Conservation (phyloP, 2,797 vertebrate species). For the Mycteria americana region DNA sequence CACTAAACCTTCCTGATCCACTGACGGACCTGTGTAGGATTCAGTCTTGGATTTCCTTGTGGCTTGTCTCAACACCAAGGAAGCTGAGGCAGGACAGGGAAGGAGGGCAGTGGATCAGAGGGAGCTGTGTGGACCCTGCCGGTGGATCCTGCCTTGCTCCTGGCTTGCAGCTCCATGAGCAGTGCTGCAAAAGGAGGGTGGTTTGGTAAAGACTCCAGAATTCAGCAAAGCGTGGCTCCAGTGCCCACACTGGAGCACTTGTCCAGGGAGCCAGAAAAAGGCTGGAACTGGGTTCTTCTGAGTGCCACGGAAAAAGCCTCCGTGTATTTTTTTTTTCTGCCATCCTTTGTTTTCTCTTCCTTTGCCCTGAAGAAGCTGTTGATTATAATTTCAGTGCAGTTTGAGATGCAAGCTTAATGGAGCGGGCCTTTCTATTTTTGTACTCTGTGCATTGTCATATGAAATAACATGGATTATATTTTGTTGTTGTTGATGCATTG, state of each 20-base stretch:
- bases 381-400: slow-evolving; percentile 61
- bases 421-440: slow-evolving; percentile 48
- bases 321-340: neutral
- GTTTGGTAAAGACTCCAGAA: neutral
- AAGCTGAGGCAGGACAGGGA: neutral
- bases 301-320: neutral
- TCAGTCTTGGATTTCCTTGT: neutral
- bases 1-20: neutral
- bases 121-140: neutral
- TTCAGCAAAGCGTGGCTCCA: neutral
- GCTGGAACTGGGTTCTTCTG: neutral
- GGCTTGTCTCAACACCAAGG: neutral
- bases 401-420: slow-evolving; percentile 51
- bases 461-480: slow-evolving; percentile 58
- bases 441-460: slow-evolving; percentile 40
- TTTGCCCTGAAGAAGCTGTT: slow-evolving; percentile 57
- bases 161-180: neutral
- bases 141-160: neutral
- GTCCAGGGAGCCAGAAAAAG: neutral
- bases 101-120: neutral
- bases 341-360: slow-evolving; percentile 11
- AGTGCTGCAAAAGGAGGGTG: neutral
- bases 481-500: slow-evolving; percentile 22
- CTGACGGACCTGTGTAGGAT: accelerated
- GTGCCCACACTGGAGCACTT: too few species aligned